Conservation (phyloP, 2,113 vertebrate species). For the Oreocharis arfaki region DNA sequence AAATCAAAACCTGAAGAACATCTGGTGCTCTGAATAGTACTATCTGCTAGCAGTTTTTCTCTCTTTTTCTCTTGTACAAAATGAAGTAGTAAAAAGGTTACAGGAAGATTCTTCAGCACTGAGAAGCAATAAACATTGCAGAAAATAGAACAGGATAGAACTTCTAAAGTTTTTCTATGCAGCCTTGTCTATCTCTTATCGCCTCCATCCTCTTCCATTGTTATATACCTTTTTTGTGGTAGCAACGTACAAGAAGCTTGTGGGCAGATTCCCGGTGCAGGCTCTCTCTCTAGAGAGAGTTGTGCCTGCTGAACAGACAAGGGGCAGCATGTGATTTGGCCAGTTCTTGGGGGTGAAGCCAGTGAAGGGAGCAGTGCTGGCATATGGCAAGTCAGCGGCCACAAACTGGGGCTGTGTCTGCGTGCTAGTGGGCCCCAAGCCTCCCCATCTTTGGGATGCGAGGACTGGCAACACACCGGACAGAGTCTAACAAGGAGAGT, state of each 20-base stretch:
- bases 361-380: not conserved
- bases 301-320: not conserved
- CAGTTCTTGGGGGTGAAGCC: not conserved
- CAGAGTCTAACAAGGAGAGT: not conserved
- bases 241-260: not conserved
- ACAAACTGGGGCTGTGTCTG: not conserved
- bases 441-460: not conserved
- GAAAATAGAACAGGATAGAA: not conserved
- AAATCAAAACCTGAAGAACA: not conserved
- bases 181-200: not conserved
- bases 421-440: no score
- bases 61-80: not conserved
- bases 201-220: not conserved
- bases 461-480: accelerated
- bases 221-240: not conserved
- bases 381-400: not conserved
- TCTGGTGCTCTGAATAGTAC: not conserved
- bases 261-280: not conserved
- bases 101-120: not conserved
- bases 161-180: not conserved
- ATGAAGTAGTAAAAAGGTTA: not conserved
- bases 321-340: not conserved
- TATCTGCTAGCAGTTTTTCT: not conserved
- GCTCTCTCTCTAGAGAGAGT: not conserved
- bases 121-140: not conserved